These are phyloP conservation scores for Dryadula phaetusa DNA, from an alignment of 2,888 invertebrate species.

Conservation along the genomic window DNA sequence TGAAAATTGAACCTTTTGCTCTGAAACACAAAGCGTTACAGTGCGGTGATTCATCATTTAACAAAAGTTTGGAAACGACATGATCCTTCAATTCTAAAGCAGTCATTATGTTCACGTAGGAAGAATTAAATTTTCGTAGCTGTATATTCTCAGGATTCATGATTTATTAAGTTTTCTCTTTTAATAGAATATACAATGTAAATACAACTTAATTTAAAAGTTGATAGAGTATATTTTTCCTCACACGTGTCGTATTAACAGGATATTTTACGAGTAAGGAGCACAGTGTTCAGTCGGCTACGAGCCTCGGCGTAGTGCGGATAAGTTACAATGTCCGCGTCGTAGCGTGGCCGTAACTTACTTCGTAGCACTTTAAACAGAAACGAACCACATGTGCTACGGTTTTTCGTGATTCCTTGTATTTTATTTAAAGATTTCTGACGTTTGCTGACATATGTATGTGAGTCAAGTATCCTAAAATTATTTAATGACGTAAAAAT, in stretches of 20 bases:
- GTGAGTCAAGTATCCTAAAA: neutral
- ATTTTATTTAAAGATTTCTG: neutral
- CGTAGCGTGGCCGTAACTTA: conserved; percentile 67
- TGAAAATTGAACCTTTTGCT: conserved; percentile 74
- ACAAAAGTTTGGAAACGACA: conserved; percentile 65
- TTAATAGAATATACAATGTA: conserved; percentile 42
- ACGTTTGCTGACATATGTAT: neutral
- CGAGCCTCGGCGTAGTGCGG: conserved; percentile 67
- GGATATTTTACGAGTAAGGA: conserved; percentile 64
- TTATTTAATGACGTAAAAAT: neutral
- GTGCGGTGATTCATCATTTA: conserved; percentile 58
- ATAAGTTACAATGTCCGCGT: conserved; percentile 52
- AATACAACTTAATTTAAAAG: conserved; percentile 50
- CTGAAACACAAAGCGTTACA: conserved; percentile 63
- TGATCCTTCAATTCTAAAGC: conserved; percentile 77
- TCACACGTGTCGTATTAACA: conserved; percentile 48
- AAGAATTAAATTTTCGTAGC: conserved; percentile 79
- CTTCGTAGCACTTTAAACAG: conserved; percentile 57
- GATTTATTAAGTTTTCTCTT: conserved; percentile 53
- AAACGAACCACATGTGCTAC: conserved; percentile 7
- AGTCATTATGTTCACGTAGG: conserved; percentile 77
- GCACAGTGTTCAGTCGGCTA: conserved; percentile 72
- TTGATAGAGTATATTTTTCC: conserved; percentile 57
- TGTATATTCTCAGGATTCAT: conserved; percentile 61
- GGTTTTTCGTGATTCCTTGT: conserved; percentile 13